Evolutionary conservation across 2,797 vertebrate species (phyloP).

Genomic region (Anas bernieri): DNA sequence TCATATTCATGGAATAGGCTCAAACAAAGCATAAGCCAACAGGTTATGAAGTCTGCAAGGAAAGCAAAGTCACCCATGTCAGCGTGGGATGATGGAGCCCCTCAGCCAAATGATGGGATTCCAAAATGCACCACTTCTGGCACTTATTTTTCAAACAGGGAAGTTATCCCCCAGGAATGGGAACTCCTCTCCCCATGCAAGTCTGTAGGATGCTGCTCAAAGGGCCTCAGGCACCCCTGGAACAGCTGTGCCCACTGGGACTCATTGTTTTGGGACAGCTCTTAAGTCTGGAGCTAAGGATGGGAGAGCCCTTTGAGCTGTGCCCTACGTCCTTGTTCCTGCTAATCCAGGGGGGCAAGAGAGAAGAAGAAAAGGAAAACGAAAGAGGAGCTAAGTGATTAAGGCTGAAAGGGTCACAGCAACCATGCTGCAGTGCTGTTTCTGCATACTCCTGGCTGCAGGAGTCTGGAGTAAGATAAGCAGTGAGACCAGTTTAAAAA

Average conservation of each 20-base stretch:
- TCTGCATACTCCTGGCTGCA: not conserved
- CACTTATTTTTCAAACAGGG: not conserved
- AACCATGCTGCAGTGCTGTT: not conserved
- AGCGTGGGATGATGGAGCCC: not conserved
- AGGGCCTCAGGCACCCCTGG: not conserved
- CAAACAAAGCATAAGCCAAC: not conserved
- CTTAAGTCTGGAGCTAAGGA: not conserved
- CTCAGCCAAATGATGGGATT: not conserved
- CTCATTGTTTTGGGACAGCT: not conserved
- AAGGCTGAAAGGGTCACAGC: not conserved
- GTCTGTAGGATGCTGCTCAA: not conserved
- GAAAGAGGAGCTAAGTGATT: not conserved
- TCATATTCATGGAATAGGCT: not conserved
- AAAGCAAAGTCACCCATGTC: not conserved
- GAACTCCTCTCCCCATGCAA: fast-evolving
- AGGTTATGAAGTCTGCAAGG: not conserved
- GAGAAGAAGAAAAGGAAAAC: not conserved
- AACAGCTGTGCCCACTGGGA: not conserved
- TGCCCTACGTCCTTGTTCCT: not conserved
- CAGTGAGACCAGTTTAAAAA: fast-evolving
- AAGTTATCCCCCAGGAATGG: not conserved
- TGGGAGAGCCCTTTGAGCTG: not conserved
- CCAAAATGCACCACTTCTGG: fast-evolving
- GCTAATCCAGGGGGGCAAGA: not conserved
- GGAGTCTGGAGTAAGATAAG: not conserved